These are phyloP conservation scores for Pachydiplax longipennis DNA, from an alignment of 2,888 invertebrate genomes.

Conservation along the genomic window DNA sequence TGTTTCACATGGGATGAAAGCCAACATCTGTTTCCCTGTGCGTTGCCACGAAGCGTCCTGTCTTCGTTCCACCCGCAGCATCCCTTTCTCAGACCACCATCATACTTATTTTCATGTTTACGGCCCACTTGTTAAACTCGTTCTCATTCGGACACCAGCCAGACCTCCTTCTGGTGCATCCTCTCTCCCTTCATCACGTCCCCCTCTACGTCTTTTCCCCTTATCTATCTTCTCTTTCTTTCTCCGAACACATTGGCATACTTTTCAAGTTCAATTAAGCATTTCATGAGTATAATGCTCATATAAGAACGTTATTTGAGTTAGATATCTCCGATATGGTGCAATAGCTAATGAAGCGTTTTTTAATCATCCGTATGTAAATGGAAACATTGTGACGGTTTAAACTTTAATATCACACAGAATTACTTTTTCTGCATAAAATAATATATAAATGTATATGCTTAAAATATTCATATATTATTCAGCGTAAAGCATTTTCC, in stretches of 20 bases:
- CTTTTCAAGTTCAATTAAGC: too few species aligned
- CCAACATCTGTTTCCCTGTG: background rate
- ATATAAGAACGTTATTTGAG: too few species aligned
- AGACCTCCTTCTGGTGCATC: background rate
- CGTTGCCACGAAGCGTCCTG: background rate
- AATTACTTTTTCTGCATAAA: too few species aligned
- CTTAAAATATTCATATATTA: too few species aligned
- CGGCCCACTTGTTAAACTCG: background rate
- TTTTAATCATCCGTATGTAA: too few species aligned
- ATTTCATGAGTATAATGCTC: too few species aligned
- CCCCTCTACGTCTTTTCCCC: background rate
- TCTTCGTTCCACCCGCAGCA: background rate
- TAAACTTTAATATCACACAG: too few species aligned
- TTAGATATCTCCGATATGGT: too few species aligned
- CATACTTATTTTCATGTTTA: conserved; percentile 29
- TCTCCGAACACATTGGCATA: background rate
- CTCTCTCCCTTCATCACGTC: background rate
- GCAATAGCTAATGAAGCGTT: too few species aligned
- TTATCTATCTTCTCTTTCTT: background rate
- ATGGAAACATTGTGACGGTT: too few species aligned
- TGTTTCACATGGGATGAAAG: background rate
- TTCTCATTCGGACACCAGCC: conserved; percentile 18
- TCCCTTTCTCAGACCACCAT: background rate
- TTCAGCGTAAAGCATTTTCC: too few species aligned
- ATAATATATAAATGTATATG: too few species aligned